Conservation (phyloP, 2,113 vertebrate genomes). For the Oryzias javanicus region DNA sequence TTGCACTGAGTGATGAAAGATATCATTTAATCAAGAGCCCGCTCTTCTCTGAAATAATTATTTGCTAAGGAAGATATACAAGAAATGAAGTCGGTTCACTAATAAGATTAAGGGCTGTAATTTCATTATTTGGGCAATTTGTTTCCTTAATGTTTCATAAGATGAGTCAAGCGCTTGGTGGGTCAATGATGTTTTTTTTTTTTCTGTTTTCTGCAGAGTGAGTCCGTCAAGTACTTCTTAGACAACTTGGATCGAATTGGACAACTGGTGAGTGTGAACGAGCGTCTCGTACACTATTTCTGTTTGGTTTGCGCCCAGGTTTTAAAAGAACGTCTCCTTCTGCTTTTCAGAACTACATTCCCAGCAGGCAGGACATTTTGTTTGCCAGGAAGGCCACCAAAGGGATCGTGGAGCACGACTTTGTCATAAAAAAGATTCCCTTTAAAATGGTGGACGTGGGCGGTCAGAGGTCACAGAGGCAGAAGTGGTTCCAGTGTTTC, state of each 20-base stretch:
- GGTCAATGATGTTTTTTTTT: constrained; percentile 2
- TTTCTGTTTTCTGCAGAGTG: constrained; percentile 80
- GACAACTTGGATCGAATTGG: constrained; percentile 97
- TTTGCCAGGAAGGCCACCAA: constrained; percentile 95
- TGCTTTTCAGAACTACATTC: constrained; percentile 84
- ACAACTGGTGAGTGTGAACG: constrained; percentile 86
- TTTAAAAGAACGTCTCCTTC: neutral
- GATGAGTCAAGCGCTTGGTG: constrained; percentile 11
- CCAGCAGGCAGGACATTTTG: constrained; percentile 93
- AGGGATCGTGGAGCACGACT: constrained; percentile 96
- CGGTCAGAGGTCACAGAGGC: constrained; percentile 93
- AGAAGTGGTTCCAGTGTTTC: constrained; percentile 99
- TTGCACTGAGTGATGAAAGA: constrained; percentile 13
- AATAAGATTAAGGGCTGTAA: constrained; percentile 12
- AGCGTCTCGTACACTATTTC: neutral
- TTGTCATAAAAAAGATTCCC: constrained; percentile 96
- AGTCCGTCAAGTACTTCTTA: constrained; percentile 97
- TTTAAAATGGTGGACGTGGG: constrained; percentile 99
- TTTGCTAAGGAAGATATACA: constrained; percentile 17
- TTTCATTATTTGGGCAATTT: constrained; percentile 19
- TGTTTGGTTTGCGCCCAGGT: neutral
- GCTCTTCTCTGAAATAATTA: constrained; percentile 10
- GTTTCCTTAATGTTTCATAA: constrained; percentile 7
- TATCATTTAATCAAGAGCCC: constrained; percentile 35
- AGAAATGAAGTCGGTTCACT: constrained; percentile 10